Base-by-base conservation (phyloP, 2,888 invertebrate genomes). In the Papilio protenor region DNA sequence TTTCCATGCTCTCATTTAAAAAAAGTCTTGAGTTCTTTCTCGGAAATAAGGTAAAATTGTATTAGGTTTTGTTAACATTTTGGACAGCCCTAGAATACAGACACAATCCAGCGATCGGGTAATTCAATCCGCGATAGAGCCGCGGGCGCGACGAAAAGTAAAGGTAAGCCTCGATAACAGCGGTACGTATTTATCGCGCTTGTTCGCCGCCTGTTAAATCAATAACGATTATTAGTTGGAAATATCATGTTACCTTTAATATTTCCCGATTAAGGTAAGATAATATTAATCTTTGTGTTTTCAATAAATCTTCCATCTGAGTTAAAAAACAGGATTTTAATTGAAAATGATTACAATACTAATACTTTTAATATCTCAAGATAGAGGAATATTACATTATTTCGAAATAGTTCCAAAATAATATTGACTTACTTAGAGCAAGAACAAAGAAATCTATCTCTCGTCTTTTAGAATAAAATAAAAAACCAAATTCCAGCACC, bases 121-220 rank as follows among this genome's bases (percentile, higher is more conserved):
- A 89, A 89, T 88, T 88, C 87, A 89, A 89, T 89, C 84, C 85
- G 76, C 83, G 83, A 83, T 82, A 83, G 83, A 84, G 83, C 87
- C 85, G 77, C 80, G 79, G 86, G 81, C 80, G 79, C 82, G 81
- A 80, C 83, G 85, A 84, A 85, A 85, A 81, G 80, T 80, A 73
- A 82, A 83, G 84, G 84, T 84, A 84, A 83, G 82, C 82, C 83
- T 81, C 80, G 82, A 81, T 81, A 83, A 79, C 79, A 76, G 77
- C 40, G 64, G 75, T 77, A 52, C 64, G 61, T 59, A 79, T 76
- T 82, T 82, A 82, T 71, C 70, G 66, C 73, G 75, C 79, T 80
- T 77, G 73, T 69, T 55, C 69, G 76, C 79, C 77, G 77, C 73
- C 74, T 61, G 73, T 73, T 77, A 77, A 73, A 79, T 64, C 77